phyloP scores from a whole-genome alignment of 2,888 invertebrate genomes.

The Oegoconia quadripuncta region DNA sequence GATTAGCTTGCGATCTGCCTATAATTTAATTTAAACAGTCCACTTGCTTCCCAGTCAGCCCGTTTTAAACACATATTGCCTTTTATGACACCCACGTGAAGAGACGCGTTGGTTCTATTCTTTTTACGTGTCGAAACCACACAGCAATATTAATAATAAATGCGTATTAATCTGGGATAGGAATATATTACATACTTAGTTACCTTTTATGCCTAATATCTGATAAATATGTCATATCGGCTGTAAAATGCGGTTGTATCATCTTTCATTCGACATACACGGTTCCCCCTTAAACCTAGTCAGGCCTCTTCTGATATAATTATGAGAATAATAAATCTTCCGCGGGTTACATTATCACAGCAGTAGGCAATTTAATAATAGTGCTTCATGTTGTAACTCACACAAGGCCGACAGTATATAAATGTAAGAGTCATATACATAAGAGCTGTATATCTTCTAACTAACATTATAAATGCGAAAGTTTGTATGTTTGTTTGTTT shows the following conservation, averaged over 20 bases:
- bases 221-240: background rate
- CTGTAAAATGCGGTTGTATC: background rate
- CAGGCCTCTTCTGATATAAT: constrained; percentile 4
- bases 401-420: background rate
- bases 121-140: no score
- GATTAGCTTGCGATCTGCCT: no score
- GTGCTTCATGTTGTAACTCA: background rate
- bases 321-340: constrained; percentile 9
- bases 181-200: no score
- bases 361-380: constrained; percentile 7
- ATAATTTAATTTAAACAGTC: background rate
- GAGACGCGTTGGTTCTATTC: no score
- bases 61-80: no score
- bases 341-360: constrained; percentile 2
- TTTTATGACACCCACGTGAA: no score
- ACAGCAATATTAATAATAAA: no score
- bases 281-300: background rate
- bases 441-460: background rate
- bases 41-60: no score
- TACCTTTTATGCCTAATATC: no score
- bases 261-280: constrained; percentile 2
- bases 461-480: no score
- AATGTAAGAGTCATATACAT: background rate
- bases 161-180: no score
- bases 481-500: no score